These are phyloP conservation scores for Pedetes capensis DNA, from an alignment of 2,113 vertebrate species.

Conservation along the genomic window DNA sequence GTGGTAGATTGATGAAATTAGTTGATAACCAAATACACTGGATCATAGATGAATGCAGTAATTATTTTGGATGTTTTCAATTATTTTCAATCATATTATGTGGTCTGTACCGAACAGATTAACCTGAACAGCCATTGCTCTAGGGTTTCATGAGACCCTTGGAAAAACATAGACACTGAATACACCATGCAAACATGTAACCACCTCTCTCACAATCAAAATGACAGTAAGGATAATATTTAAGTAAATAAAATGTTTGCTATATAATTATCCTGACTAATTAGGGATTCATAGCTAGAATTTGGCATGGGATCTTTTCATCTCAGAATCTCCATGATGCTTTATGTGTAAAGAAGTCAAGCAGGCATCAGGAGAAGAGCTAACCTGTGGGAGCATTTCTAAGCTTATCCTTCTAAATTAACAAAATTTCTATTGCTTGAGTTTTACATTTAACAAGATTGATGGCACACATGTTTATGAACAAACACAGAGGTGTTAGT, in stretches of 20 bases:
- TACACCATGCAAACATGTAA: not conserved
- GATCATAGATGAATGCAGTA: slow-evolving; percentile 52
- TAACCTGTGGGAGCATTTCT: not conserved
- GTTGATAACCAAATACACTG: slow-evolving; percentile 42
- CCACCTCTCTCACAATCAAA: not conserved
- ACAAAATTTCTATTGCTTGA: not conserved
- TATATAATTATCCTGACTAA: not conserved
- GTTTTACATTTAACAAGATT: not conserved
- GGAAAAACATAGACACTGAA: not conserved
- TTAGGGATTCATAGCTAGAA: not conserved
- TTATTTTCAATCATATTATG: slow-evolving; percentile 51
- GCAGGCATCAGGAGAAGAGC: not conserved
- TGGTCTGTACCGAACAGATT: not conserved
- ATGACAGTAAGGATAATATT: not conserved
- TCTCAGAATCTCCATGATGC: not conserved
- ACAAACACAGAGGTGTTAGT: not conserved
- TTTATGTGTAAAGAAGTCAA: not conserved
- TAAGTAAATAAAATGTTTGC: not conserved
- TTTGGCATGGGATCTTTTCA: not conserved
- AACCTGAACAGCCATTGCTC: not conserved
- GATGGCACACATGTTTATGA: not conserved
- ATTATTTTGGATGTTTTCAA: not conserved
- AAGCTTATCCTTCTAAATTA: not conserved
- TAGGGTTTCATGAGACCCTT: not conserved
- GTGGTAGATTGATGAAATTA: slow-evolving; percentile 76